Evolutionary conservation across 2,797 vertebrate genomes (phyloP), one percentile per base, ranked within the genome.

Genomic region (Rhadinocentrus ornatus): DNA sequence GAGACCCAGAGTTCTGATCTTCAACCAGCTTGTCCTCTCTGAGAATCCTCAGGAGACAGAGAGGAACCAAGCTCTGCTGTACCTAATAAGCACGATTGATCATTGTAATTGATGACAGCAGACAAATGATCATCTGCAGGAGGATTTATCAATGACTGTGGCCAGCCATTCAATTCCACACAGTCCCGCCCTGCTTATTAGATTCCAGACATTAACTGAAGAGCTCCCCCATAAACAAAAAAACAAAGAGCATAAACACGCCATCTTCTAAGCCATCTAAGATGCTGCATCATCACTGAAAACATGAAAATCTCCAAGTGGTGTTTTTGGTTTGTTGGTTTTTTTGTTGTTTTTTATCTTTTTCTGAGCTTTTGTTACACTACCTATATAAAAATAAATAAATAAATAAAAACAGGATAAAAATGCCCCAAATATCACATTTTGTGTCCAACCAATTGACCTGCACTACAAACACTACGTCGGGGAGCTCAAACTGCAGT

Each of bases 101-200:
- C 56, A 44, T 18, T 70, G 73, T 52, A 61, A 80, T 71, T 67
- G 75, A 80, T 56, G 62, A 69, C 46, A 59, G 37, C 26, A 58
- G 62, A 80, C 62, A 71, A 78, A 82, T 80, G 37, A 77, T 67
- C 44, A 77, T 65, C 64, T n/a, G 62, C 63, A 59, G 39, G 24
- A 68, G 26, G 54, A 74, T 82, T 80, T 71, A 78, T 78, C 52
- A 66, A 12, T 59, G 66, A 68, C 35, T 58, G 41, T 18, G 35
- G 39, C 31, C 44, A 18, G 44, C n/a, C 32, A 20, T 55, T 73
- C 41, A 2, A 57, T 61, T 27, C 56, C 60, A 71, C 63, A 31
- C 60, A 34, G 55, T 58, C 29, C 31, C 1, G 2, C 44, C 52
- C 24, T 31, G 66, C 54, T 68, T 62, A 61, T 70, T 39, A 53